These are phyloP conservation scores for Spialia ferax DNA, from an alignment of 2,888 invertebrate genomes.

Conservation along the genomic window DNA sequence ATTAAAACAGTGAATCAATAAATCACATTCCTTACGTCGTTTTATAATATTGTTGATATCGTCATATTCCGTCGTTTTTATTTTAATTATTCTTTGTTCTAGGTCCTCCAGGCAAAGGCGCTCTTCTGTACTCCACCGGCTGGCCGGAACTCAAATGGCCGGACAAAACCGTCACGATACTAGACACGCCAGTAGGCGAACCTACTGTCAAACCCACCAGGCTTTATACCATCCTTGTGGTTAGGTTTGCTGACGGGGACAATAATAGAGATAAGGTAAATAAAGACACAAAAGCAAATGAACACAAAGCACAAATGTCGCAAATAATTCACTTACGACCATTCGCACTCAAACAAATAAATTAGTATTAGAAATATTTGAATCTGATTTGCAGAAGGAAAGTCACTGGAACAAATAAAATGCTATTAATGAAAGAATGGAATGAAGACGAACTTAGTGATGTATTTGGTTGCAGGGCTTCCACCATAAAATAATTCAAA, in stretches of 20 bases:
- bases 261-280: conserved; percentile 68
- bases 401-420: too few relatives aligned
- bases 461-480: too few relatives aligned
- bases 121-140: conserved; percentile 82
- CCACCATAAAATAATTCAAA: too few relatives aligned
- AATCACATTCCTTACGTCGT: too few relatives aligned
- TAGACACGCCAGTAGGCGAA: conserved; percentile 71
- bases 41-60: background rate
- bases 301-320: background rate
- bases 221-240: conserved; percentile 77
- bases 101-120: conserved; percentile 77
- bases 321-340: too few relatives aligned
- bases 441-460: too few relatives aligned
- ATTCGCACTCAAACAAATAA: too few relatives aligned
- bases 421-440: too few relatives aligned
- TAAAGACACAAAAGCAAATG: too few relatives aligned
- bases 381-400: too few relatives aligned
- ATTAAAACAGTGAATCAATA: background rate
- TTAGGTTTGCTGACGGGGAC: conserved; percentile 73
- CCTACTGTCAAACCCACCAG: conserved; percentile 74
- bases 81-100: too few relatives aligned
- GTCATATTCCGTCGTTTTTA: background rate
- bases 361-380: too few relatives aligned
- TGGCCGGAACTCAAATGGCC: conserved; percentile 80
- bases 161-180: conserved; percentile 61